Base-by-base conservation (phyloP, 2,113 vertebrate species). In the Tangachromis dhanisi region DNA sequence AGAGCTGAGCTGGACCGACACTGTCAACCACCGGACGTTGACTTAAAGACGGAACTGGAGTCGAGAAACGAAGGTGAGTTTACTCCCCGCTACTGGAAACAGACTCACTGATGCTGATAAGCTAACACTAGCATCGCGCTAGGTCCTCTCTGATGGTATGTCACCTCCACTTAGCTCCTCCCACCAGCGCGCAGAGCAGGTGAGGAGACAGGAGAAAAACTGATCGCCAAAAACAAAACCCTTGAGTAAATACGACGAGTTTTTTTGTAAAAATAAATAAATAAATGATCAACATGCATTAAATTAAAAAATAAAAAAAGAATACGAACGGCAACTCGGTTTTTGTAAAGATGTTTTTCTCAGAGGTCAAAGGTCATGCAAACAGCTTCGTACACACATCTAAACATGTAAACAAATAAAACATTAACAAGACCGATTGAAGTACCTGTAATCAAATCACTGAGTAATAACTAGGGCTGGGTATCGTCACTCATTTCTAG, bases 101-200 rank as follows among this genome's bases (percentile, higher is more conserved):
- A 4, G 66, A 14, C 1, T 68, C 63, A 0, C 3, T 13, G 7
- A 3, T 40, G 33, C 3, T 68, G 0, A 59, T 5, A 59, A 2
- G 13, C 55, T 59, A 59, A 57, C 55, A 1, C 7, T 16, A 29
- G 24, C 24, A n/a, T 51, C 3, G 3, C 13, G 3, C 29, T 61
- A 16, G 8, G 1, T 14, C 1, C 7, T 24, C 2, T 38, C 66
- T 6, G 12, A 71, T 40, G 7, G 8, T 9, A 42, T 6, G 66
- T 42, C 12, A 4, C 66, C 66, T 42, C 66, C 3, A 2, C 38
- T 71, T 71, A 71, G n/a, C 66, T 71, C 66, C 38, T 71, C 66
- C 66, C 35, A 24, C 8, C 35, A 42, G 66, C 0, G 7, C n/a
- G 0, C 35, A 24, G 66, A 71, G 8, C 35, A 6, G 0, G 10